Evolutionary conservation across 1,140 invertebrate genomes (phyloP).

Genomic region (Onthophagus taurus): DNA sequence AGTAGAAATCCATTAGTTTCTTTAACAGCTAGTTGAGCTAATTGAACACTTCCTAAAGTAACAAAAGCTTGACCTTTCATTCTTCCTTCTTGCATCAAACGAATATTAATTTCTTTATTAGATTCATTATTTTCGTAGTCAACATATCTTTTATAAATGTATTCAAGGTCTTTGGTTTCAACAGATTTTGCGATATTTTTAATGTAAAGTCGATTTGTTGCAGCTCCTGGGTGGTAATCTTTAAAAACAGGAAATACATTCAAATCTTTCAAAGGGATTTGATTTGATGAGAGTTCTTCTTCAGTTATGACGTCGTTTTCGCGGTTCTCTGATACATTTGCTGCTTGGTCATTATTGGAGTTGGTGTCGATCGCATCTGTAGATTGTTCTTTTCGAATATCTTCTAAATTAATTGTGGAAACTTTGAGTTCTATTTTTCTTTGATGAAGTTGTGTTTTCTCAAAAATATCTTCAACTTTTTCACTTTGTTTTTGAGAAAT

Average conservation of each 20-base stretch:
- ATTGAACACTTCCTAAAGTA: conserved; percentile 60
- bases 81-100: conserved; percentile 86
- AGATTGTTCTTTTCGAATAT: conserved; percentile 31
- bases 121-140: conserved; percentile 36
- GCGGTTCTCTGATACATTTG: conserved; percentile 31
- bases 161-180: conserved; percentile 61
- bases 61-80: conserved; percentile 97
- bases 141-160: conserved; percentile 67
- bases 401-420: conserved; percentile 27
- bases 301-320: conserved; percentile 49
- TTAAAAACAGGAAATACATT: conserved; percentile 72
- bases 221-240: conserved; percentile 74
- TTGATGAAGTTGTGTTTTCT: conserved; percentile 43
- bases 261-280: conserved; percentile 64
- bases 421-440: conserved; percentile 59
- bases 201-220: conserved; percentile 77
- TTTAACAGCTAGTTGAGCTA: conserved; percentile 64
- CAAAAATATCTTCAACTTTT: conserved; percentile 57
- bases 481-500: conserved; percentile 38
- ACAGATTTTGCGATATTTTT: conserved; percentile 86
- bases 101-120: conserved; percentile 56
- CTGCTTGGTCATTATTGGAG: conserved; percentile 27
- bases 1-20: conserved; percentile 86
- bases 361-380: conserved; percentile 5
- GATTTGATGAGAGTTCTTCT: conserved; percentile 57